Evolutionary conservation across 2,113 vertebrate genomes (phyloP).

Genomic region (Euleptes europaea): DNA sequence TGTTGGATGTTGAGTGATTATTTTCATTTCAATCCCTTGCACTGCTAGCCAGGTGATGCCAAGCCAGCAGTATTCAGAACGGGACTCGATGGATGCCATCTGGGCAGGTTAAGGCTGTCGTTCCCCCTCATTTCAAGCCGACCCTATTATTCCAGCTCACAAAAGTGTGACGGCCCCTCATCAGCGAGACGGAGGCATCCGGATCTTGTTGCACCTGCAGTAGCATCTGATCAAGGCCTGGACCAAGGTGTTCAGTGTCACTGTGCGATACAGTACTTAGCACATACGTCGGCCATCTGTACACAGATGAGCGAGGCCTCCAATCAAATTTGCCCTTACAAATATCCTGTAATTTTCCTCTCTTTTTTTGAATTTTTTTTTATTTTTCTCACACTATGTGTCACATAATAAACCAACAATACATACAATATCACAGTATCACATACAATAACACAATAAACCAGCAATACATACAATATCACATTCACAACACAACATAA

Average conservation of each 20-base stretch:
- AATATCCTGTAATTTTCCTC: constrained; percentile 14
- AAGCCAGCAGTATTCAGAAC: background rate
- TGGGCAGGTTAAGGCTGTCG: constrained; percentile 51
- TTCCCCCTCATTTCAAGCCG: constrained; percentile 59
- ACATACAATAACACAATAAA: too few relatives aligned
- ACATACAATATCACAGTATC: too few relatives aligned
- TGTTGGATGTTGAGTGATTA: background rate
- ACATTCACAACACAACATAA: too few relatives aligned
- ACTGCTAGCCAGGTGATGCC: background rate
- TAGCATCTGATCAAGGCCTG: constrained; percentile 47
- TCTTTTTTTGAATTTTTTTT: too few relatives aligned
- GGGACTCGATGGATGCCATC: constrained; percentile 60
- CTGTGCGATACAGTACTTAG: constrained; percentile 37
- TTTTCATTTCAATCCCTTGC: background rate
- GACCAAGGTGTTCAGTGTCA: constrained; percentile 48
- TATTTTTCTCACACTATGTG: too few relatives aligned
- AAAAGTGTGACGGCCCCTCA: constrained; percentile 69
- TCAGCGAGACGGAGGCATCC: constrained; percentile 33
- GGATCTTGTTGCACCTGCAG: constrained; percentile 54
- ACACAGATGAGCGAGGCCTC: constrained; percentile 48
- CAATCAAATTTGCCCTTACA: background rate
- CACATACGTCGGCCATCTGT: constrained; percentile 47
- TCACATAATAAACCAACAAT: too few relatives aligned
- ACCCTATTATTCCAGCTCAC: constrained; percentile 13
- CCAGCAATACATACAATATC: too few relatives aligned